phyloP scores from a whole-genome alignment of 2,113 vertebrate genomes.

The Hystrix brachyura region DNA sequence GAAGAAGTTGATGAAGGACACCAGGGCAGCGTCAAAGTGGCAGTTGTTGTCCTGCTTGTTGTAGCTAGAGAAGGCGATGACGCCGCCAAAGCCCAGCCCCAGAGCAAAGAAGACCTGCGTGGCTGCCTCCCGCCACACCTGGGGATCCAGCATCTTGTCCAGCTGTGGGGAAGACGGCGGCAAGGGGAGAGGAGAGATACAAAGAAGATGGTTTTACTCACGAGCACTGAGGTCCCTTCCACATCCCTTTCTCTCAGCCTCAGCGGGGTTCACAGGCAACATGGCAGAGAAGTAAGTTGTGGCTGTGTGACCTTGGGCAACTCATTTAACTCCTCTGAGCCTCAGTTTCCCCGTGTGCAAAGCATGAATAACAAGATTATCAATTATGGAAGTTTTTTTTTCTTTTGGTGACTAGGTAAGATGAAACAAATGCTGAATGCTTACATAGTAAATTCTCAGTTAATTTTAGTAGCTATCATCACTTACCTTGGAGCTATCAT shows the following conservation, averaged over 20 bases:
- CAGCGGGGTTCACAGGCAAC: neutral
- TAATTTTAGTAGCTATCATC: neutral
- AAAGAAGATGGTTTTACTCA: neutral
- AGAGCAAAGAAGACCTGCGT: conserved; percentile 99
- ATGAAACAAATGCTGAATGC: neutral
- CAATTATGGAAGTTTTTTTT: neutral
- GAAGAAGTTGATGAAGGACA: conserved; percentile 98
- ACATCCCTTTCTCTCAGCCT: neutral
- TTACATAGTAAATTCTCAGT: neutral
- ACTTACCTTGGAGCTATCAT: neutral
- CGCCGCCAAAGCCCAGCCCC: conserved; percentile 97
- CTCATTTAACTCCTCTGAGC: neutral
- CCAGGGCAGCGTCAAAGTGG: conserved; percentile 97
- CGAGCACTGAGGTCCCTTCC: accelerated
- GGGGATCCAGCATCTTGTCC: conserved; percentile 99
- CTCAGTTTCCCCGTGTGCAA: neutral
- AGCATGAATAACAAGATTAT: neutral
- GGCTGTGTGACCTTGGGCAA: neutral
- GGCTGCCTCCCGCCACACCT: conserved; percentile 98
- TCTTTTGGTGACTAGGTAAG: neutral
- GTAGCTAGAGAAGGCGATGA: conserved; percentile 99
- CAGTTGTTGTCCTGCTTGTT: conserved; percentile 99
- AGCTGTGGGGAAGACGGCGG: conserved; percentile 87
- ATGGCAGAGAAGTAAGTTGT: neutral
- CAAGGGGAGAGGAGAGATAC: neutral